Evolutionary conservation across 2,797 vertebrate genomes (phyloP).

Genomic region (Enteromius afrohamiltoni): DNA sequence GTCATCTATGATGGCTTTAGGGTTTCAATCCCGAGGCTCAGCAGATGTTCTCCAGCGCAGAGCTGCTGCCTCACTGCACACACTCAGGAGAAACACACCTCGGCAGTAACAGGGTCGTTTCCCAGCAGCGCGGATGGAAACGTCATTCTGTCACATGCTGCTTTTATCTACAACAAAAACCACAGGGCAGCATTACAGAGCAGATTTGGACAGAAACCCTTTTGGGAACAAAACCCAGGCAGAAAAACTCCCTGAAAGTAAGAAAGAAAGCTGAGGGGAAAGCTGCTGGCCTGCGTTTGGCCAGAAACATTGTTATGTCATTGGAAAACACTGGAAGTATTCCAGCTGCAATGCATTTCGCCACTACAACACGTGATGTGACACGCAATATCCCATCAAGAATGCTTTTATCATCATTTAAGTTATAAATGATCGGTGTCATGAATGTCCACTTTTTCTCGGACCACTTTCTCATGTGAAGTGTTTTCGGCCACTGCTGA

Average conservation of each 20-base stretch:
- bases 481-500: not conserved
- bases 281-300: not conserved
- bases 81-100: not conserved
- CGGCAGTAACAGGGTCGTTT: not conserved
- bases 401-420: not conserved
- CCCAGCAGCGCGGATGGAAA: not conserved
- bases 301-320: not conserved
- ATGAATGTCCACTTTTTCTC: not conserved
- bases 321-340: not conserved
- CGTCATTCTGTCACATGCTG: not conserved
- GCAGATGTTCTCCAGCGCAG: too few species aligned
- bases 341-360: not conserved
- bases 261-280: constrained; percentile 6
- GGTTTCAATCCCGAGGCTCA: too few species aligned
- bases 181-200: constrained; percentile 3
- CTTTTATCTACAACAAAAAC: not conserved
- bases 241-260: not conserved
- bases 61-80: too few species aligned
- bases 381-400: not conserved
- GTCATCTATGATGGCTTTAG: not conserved
- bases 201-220: not conserved
- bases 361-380: not conserved
- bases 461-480: not conserved
- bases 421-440: too few species aligned
- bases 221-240: not conserved